phyloP scores from a whole-genome alignment of 1,140 invertebrate species.

The Riptortus pedestris region DNA sequence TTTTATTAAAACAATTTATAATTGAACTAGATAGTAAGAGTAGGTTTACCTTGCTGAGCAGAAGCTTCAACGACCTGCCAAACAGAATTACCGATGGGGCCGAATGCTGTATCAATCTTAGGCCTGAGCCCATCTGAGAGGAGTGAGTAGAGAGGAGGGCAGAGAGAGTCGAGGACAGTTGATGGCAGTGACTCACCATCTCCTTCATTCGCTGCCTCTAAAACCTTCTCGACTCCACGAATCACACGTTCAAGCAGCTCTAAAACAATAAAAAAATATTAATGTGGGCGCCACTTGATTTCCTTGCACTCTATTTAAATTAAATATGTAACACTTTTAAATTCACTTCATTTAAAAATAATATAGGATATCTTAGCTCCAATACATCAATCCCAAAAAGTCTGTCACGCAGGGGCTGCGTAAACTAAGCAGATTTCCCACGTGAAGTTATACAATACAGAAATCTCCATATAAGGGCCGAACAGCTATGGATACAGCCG shows the following conservation, averaged over 20 bases:
- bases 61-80: constrained; percentile 82
- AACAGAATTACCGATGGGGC: constrained; percentile 72
- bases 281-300: too few species aligned
- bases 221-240: constrained; percentile 53
- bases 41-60: constrained; percentile 60
- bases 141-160: constrained; percentile 72
- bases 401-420: too few species aligned
- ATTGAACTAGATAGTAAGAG: neutral
- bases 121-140: constrained; percentile 73
- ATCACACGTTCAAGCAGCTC: constrained; percentile 53
- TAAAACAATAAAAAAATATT: constrained; percentile 32
- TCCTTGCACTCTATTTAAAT: too few species aligned
- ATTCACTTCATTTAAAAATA: too few species aligned
- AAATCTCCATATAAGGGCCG: too few species aligned
- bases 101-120: constrained; percentile 71
- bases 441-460: too few species aligned
- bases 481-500: too few species aligned
- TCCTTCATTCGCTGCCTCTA: constrained; percentile 34
- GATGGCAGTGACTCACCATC: constrained; percentile 35
- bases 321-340: too few species aligned
- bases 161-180: constrained; percentile 50
- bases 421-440: too few species aligned
- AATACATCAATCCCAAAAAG: too few species aligned
- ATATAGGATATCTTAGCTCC: too few species aligned
- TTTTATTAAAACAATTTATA: neutral